Evolutionary conservation across 2,113 vertebrate species (phyloP).

Genomic region (Bambusicola thoracicus): DNA sequence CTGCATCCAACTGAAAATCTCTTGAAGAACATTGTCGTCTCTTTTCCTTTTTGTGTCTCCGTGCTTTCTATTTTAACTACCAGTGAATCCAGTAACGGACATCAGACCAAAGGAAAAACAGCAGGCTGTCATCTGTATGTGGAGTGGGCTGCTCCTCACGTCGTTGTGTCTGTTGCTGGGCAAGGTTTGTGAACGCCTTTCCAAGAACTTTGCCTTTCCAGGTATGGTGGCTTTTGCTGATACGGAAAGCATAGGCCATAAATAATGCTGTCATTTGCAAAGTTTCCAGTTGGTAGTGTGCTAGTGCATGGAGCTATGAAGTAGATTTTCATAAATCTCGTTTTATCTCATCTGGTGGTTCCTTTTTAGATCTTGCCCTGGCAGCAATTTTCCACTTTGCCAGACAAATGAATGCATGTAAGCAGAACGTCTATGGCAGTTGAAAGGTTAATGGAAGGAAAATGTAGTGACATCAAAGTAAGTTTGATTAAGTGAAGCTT

Average conservation of each 20-base stretch:
- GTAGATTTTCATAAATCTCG: constrained; percentile 54
- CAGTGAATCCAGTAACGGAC: fast-evolving
- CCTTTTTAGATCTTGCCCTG: constrained; percentile 41
- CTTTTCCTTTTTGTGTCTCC: not conserved
- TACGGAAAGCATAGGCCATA: not conserved
- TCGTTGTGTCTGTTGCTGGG: not conserved
- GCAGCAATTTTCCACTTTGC: constrained; percentile 63
- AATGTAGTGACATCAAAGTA: constrained; percentile 47
- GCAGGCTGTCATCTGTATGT: fast-evolving
- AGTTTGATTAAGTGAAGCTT: constrained; percentile 51
- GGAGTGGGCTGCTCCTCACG: not conserved
- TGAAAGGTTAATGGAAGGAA: constrained; percentile 63
- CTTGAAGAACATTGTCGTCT: not conserved
- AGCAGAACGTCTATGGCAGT: constrained; percentile 13
- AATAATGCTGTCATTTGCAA: not conserved
- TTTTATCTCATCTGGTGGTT: not conserved
- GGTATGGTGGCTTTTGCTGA: constrained; percentile 5
- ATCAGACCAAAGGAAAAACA: not conserved
- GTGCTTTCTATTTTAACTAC: not conserved
- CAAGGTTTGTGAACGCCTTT: not conserved
- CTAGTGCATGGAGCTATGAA: not conserved
- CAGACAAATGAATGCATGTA: not conserved
- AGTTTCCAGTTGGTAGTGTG: not conserved
- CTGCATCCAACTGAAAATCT: not conserved
- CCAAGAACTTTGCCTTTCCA: not conserved